Evolutionary conservation across 30 jellyfish, hydroid and myxozoan genomes (phyloP).

Genomic region (Hydra vulgaris): DNA sequence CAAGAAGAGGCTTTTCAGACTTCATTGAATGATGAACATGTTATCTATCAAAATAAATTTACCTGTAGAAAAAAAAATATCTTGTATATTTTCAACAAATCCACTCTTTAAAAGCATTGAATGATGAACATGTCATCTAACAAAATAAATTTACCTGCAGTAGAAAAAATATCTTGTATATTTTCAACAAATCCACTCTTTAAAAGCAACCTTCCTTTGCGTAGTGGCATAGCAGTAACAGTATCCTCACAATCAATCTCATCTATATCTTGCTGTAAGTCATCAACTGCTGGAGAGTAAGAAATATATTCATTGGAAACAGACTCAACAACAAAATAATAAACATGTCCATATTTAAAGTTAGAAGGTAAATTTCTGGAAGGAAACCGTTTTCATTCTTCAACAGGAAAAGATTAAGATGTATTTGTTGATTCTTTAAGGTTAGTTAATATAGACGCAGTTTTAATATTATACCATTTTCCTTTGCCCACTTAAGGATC

Average conservation of each 20-base stretch:
- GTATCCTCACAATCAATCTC: too few relatives aligned
- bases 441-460: slow-evolving; percentile 12
- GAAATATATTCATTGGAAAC: not conserved
- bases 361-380: too few relatives aligned
- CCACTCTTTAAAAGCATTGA: slow-evolving; percentile 39
- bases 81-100: slow-evolving; percentile 20
- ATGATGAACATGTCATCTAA: slow-evolving; percentile 48
- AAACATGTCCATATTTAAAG: slow-evolving; percentile 22
- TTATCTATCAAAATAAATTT: slow-evolving; percentile 10
- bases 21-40: slow-evolving; percentile 67
- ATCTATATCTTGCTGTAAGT: too few relatives aligned
- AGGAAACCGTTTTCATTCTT: too few relatives aligned
- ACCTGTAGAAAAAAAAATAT: not conserved
- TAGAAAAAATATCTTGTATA: slow-evolving; percentile 11
- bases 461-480: slow-evolving; percentile 21
- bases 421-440: too few relatives aligned
- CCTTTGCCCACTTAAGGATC: slow-evolving; percentile 31
- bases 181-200: too few relatives aligned
- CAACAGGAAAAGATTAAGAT: too few relatives aligned
- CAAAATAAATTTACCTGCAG: not conserved
- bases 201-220: too few relatives aligned
- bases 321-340: slow-evolving; percentile 5
- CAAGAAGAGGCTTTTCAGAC: too few relatives aligned
- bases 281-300: not conserved
- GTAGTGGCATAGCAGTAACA: too few relatives aligned